Conservation (phyloP, 2,113 vertebrate genomes). For the Panurus biarmicus region DNA sequence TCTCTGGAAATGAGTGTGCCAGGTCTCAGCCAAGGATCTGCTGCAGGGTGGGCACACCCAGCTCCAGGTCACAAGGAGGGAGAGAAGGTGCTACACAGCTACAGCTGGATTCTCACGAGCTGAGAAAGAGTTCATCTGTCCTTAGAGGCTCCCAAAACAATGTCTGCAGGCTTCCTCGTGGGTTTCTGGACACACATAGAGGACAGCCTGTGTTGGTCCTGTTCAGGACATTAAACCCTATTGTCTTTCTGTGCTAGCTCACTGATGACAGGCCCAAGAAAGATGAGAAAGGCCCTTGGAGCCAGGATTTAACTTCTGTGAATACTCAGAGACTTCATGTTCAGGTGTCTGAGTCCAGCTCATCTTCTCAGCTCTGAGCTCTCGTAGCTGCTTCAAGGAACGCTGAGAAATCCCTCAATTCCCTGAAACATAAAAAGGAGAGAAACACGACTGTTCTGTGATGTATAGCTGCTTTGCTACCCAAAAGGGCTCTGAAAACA, state of each 20-base stretch:
- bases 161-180: background rate
- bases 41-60: background rate
- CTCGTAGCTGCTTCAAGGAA: background rate
- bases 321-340: background rate
- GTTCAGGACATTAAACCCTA: background rate
- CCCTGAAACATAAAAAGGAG: background rate
- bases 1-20: background rate
- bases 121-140: background rate
- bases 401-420: background rate
- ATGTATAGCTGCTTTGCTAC: background rate
- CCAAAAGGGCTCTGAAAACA: background rate
- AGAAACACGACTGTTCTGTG: background rate
- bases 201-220: background rate
- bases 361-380: background rate
- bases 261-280: background rate
- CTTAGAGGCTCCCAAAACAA: fast-evolving
- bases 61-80: background rate
- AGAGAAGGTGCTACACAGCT: background rate
- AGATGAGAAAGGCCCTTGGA: background rate
- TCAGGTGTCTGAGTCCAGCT: background rate
- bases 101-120: background rate
- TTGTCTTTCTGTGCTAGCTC: background rate
- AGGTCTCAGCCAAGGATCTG: background rate
- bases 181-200: background rate
- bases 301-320: background rate